Percentiles rank a stretch among this genome's conserved stretches.
These are phyloP conservation scores for Todiramphus saurophagus DNA, from an alignment of 2,113 vertebrate genomes.

Conservation along the genomic window DNA sequence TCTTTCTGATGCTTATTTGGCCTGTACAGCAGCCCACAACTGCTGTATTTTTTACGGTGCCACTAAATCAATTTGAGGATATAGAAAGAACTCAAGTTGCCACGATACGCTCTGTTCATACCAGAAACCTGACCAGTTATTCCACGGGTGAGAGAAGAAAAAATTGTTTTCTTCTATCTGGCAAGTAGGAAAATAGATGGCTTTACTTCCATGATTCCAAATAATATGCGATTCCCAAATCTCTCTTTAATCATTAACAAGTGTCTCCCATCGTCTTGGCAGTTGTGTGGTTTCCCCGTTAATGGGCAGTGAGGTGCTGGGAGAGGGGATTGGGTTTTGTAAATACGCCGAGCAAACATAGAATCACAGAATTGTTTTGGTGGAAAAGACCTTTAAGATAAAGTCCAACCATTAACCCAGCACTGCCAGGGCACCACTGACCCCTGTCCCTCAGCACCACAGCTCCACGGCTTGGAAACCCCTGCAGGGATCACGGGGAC, in stretches of 20 bases:
- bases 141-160: not conserved
- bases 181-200: not conserved
- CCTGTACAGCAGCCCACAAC: not conserved
- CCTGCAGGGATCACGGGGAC: not conserved
- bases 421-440: not conserved
- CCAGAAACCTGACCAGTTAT: not conserved
- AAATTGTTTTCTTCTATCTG: not conserved
- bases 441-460: not conserved
- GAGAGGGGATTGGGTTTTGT: not conserved
- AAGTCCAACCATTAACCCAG: not conserved
- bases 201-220: not conserved
- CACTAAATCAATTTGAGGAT: not conserved
- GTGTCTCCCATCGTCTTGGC: not conserved
- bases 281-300: not conserved
- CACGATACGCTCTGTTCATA: accelerated
- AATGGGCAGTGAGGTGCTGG: not conserved
- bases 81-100: not conserved
- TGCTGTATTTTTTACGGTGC: accelerated
- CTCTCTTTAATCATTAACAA: not conserved
- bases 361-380: not conserved
- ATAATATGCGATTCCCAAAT: not conserved
- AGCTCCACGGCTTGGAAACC: not conserved
- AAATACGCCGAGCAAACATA: not conserved
- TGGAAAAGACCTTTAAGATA: not conserved
- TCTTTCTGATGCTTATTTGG: not conserved